Conservation (phyloP, 2,113 vertebrate genomes). For the Leptosomus discolor region DNA sequence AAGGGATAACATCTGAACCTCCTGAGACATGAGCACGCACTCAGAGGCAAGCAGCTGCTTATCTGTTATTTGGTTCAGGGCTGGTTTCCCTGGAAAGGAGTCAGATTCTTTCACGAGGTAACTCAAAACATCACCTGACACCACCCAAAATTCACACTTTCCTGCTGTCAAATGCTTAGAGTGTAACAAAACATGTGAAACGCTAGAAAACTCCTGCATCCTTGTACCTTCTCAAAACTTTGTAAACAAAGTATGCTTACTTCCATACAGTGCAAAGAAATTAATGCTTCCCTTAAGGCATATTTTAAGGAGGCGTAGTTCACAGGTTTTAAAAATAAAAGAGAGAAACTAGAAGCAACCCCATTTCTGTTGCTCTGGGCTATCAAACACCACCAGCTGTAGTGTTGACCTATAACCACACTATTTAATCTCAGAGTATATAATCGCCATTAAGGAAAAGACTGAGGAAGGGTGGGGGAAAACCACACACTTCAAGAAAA, state of each 20-base stretch:
- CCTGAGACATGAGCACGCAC: rapidly evolving
- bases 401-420: not conserved
- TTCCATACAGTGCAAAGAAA: not conserved
- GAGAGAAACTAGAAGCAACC: not conserved
- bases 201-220: not conserved
- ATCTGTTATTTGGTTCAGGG: not conserved
- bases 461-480: not conserved
- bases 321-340: not conserved
- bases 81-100: not conserved
- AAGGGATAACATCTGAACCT: not conserved
- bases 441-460: not conserved
- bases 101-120: not conserved
- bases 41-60: not conserved
- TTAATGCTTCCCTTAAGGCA: not conserved
- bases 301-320: not conserved
- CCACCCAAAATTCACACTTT: not conserved
- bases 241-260: not conserved
- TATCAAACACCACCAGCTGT: not conserved
- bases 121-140: not conserved
- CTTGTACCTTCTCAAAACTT: not conserved
- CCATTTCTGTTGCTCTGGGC: not conserved
- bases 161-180: not conserved
- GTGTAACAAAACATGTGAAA: not conserved
- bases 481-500: not conserved
- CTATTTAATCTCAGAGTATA: not conserved